Base-by-base conservation (phyloP, 1,140 invertebrate genomes). In the Charaxes varanes region DNA sequence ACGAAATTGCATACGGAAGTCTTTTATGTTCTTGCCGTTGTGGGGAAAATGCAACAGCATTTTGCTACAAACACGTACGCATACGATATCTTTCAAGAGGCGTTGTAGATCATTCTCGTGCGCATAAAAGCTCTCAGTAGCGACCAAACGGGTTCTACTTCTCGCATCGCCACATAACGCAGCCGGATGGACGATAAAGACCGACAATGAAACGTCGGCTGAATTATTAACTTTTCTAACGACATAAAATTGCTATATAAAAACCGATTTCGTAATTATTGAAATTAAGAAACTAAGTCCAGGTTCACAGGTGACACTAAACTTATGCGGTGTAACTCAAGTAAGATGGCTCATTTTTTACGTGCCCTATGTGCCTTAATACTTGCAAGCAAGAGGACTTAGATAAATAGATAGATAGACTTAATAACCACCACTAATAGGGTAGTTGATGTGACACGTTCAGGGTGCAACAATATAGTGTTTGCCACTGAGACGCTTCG, bases 111-210 rank as follows among this genome's bases (percentile, higher is more conserved):
- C 71, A 70, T 53, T 68, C 63, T 70, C 62, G 43, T 45, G 33
- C 33, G 38, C 51, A 46, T 63, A 62, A 62, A 61, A 31, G 59
- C 65, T 68, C 67, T 62, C 63, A 54, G 72, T 77, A 74, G 66
- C 21, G 30, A 21, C 21, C 10, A 50, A 70, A 70, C 70, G 28
- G 38, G 70, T 78, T 72, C 53, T 14, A 23, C 38, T 33, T 43
- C 42, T 48, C 30, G 22, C 27, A 41, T 47, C 41, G 26, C 27
- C 40, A 33, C 41, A 50, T 48, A 53, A 59, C 53, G 42, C 37
- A 53, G 51, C 38, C 50, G 36, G 51, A 68, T 68, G 59, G 31
- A 32, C 64, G 62, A 63, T 60, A 48, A 59, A 34, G 24, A 53
- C 41, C 17, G 18, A 47, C 28, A 46, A 41, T 21, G 27, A 34